phyloP scores from a whole-genome alignment of 2,888 invertebrate species.

The Molorchus minor region DNA sequence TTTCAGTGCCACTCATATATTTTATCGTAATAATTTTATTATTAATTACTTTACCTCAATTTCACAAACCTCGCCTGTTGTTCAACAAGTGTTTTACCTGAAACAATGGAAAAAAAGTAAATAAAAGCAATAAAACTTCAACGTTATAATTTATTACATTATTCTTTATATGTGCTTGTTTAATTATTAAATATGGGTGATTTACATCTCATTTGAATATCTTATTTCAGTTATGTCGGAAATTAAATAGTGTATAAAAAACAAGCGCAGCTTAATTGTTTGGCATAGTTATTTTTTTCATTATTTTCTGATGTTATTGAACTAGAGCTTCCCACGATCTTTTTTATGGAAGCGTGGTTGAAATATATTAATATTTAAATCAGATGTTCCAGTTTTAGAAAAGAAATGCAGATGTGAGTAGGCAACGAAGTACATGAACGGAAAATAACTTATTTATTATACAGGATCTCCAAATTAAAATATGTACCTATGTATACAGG shows the following conservation, averaged over 20 bases:
- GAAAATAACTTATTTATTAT: too few species aligned
- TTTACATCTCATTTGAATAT: constrained; percentile 5
- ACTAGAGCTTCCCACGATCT: background rate
- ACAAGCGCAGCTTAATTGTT: background rate
- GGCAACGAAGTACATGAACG: background rate
- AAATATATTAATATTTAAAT: background rate
- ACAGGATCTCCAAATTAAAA: too few species aligned
- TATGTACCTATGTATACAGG: too few species aligned
- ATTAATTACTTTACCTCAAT: constrained; percentile 2
- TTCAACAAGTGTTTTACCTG: constrained; percentile 9
- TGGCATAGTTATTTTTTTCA: background rate
- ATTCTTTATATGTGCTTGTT: background rate
- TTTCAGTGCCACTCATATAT: too few species aligned
- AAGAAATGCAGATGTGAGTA: background rate
- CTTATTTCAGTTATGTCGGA: constrained; percentile 3
- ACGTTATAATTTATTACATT: background rate
- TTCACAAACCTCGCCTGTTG: background rate
- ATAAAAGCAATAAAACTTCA: background rate
- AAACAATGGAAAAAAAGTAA: constrained; percentile 9
- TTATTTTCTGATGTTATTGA: constrained; percentile 9
- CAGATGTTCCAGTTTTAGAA: background rate
- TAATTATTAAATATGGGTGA: background rate
- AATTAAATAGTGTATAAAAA: constrained; percentile 1
- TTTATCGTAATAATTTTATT: too few species aligned
- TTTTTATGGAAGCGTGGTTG: background rate